Evolutionary conservation across 2,113 vertebrate species (phyloP), one percentile per base, ranked within the genome.

Genomic region (Oceanites oceanicus): DNA sequence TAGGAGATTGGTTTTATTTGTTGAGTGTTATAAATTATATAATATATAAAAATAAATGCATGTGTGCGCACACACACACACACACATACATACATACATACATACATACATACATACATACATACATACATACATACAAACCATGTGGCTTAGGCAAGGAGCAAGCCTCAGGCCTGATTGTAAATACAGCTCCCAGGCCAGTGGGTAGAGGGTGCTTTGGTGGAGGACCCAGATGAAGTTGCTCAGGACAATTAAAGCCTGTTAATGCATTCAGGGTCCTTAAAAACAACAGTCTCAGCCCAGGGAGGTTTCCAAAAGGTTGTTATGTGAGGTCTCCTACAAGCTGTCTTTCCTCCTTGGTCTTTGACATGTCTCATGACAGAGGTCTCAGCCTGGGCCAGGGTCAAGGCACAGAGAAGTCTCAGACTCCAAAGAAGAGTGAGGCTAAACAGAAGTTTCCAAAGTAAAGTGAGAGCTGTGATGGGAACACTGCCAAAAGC

Each of bases 21-120:
- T 36, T 71, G 42, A 38, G 11, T 47, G 7, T 70, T 61, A 32
- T 5, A 42, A 3, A 15, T 56, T 74, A 34, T 9, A n/a, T n/a
- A n/a, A 50, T 22, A 47, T 7, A 23, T 14, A 36, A n/a, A 56
- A 72, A 44, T 23, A 75, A 68, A 68, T 53, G 12, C 6, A 53
- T 16, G 22, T 15, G 16, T 3, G 13, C 2, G 22, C 5, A 42
- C 1, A 0, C n/a, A n/a, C n/a, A n/a, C n/a, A n/a, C n/a, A n/a
- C n/a, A n/a, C n/a, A n/a, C n/a, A n/a, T n/a, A n/a, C n/a, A n/a
- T n/a, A n/a, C n/a, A n/a, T n/a, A n/a, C n/a, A n/a, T n/a, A n/a
- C n/a, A n/a, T n/a, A n/a, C n/a, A n/a, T n/a, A n/a, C n/a, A n/a
- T n/a, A n/a, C 6, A 53, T 15, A 19, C 16, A 18, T 2, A 18